Evolutionary conservation across 2,888 invertebrate species (phyloP), one percentile per base, ranked within the genome.

Genomic region (Ophioninae sp.): DNA sequence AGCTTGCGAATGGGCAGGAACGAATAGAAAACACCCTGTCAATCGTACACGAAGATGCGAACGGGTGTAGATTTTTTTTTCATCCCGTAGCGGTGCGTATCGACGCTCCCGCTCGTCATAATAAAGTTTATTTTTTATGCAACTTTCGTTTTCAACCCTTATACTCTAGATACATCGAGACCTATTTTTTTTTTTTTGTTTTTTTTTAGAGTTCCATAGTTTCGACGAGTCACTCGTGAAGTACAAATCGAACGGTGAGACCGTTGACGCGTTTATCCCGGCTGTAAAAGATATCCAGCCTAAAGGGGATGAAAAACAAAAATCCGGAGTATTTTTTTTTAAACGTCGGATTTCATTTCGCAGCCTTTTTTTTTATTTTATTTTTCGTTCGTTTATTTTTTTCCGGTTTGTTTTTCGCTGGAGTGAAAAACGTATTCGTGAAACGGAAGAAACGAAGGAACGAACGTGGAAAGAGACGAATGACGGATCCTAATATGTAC

Each of bases 401-500:
- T 30, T 30, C 30, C 3, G 2, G 30, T 30, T 30, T 30, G 30
- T 50, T 50, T 50, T 50, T 10, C 7, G 13, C 3, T 50, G 50
- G 6, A 50, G 50, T 2, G 50, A 17, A 50, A 50, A 50, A 10
- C 13, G 13, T 50, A 50, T 13, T 50, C 13, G 50, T 50, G 23
- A 50, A 23, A 50, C 23, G 50, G 1, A 13, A 70, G 37, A 37
- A 37, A 57, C 8, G n/a, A 37, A 50, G 8, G 57, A 61, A 39
- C 7, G 41, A 21, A 76, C 10, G 39, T n/a, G 17, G 44, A 21
- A 61, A 41, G 65, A 50, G 50, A 30, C 88, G 85, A 62, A 62
- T 30, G 50, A n/a, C 30, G 82, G 84, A 64, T 84, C 56, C 30
- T 89, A 86, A 82, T 68, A 81, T 70, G 64, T 81, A 85, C 83